Evolutionary conservation across 2,113 vertebrate genomes (phyloP).

Genomic region (Rynchops niger): DNA sequence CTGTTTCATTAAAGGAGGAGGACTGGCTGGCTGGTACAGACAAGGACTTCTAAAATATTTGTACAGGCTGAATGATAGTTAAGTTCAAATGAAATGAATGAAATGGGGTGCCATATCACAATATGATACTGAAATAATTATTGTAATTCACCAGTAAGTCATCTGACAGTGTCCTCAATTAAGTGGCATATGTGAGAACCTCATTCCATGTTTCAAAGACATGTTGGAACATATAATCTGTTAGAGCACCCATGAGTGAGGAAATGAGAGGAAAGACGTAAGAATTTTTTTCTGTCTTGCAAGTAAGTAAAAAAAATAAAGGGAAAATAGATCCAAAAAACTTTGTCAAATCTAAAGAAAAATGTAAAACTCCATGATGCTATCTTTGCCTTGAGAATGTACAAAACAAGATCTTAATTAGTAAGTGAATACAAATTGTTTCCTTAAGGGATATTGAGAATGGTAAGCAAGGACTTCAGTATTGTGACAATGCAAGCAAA

Average conservation of each 20-base stretch:
- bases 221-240: background rate
- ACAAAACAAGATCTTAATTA: background rate
- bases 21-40: background rate
- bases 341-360: background rate
- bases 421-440: background rate
- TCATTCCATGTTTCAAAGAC: background rate
- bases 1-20: background rate
- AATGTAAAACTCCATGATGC: background rate
- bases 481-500: background rate
- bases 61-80: background rate
- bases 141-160: background rate
- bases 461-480: background rate
- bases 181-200: background rate
- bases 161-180: background rate
- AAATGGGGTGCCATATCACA: background rate
- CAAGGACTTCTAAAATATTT: background rate
- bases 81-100: background rate
- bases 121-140: background rate
- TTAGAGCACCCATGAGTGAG: background rate
- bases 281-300: background rate
- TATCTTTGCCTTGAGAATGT: background rate
- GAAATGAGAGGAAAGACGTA: background rate
- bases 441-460: background rate
- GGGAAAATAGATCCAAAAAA: background rate
- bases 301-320: background rate